Percentiles rank a stretch among this genome's conserved stretches.
Conservation (phyloP, 2,113 vertebrate species). For the Lagenorhynchus albirostris region DNA sequence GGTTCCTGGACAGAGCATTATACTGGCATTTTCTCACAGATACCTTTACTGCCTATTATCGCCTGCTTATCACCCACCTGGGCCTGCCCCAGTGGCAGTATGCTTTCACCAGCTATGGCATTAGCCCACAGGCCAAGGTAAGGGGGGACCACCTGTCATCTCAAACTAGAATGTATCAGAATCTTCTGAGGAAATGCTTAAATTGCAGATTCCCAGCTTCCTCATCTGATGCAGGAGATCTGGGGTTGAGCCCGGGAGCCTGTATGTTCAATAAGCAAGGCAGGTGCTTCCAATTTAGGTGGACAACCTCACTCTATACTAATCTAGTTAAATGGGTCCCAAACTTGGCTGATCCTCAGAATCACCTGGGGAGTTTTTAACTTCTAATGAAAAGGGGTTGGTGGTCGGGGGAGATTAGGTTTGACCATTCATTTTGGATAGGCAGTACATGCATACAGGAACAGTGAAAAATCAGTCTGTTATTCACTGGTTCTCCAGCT, state of each 20-base stretch:
- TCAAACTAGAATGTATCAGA: neutral
- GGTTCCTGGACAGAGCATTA: slow-evolving; percentile 95
- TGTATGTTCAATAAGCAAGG: neutral
- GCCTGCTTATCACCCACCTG: slow-evolving; percentile 94
- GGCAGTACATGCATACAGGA: neutral
- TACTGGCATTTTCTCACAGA: slow-evolving; percentile 95
- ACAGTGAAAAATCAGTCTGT: neutral
- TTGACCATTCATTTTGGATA: neutral
- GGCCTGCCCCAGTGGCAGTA: slow-evolving; percentile 98
- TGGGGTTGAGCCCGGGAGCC: neutral
- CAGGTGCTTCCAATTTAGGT: neutral
- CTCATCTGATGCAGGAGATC: neutral
- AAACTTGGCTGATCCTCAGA: neutral
- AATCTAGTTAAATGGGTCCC: neutral
- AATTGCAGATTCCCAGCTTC: neutral
- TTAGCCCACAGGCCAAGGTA: slow-evolving; percentile 96
- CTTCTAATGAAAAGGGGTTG: neutral
- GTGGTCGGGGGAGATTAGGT: neutral
- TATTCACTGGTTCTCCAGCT: neutral
- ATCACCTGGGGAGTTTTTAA: neutral
- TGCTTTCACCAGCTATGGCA: slow-evolving; percentile 92
- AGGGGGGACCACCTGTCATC: neutral
- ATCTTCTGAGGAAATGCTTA: neutral
- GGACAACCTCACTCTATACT: neutral
- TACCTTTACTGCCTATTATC: slow-evolving; percentile 94